Conservation (phyloP, 2,113 vertebrate genomes). For the Rhegmatorhina hoffmannsi region DNA sequence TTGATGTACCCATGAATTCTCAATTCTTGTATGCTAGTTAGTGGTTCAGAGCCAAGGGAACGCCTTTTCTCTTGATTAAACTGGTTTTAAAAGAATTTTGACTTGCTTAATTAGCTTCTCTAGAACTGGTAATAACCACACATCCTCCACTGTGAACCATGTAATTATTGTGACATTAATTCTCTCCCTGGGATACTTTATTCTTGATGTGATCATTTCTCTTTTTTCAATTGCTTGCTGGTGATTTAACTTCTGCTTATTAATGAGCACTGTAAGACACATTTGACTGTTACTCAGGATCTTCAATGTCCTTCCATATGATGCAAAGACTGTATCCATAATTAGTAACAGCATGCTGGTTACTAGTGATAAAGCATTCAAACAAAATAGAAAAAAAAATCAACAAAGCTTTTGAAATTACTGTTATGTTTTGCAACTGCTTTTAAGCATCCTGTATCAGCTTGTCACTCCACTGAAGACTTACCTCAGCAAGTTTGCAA, state of each 20-base stretch:
- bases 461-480: neutral
- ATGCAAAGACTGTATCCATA: neutral
- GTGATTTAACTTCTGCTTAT: conserved; percentile 52
- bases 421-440: neutral
- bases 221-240: conserved; percentile 51
- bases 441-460: neutral
- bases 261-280: conserved; percentile 38
- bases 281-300: neutral
- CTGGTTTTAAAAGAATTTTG: conserved; percentile 71
- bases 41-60: conserved; percentile 67
- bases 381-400: neutral
- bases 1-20: conserved; percentile 61
- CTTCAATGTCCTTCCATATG: conserved; percentile 1
- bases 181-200: conserved; percentile 68
- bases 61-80: conserved; percentile 56
- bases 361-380: neutral
- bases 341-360: neutral
- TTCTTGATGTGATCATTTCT: conserved; percentile 72
- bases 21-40: conserved; percentile 55
- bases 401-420: neutral
- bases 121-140: conserved; percentile 72
- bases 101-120: conserved; percentile 76
- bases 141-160: conserved; percentile 69
- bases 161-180: conserved; percentile 79
- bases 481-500: neutral